A percentile compares a stretch with the other conserved stretches of the same genome.
These are phyloP conservation scores for Holothuria glaberrima DNA, from an alignment of 35 echinoderm and acorn worm genomes.

Conservation along the genomic window DNA sequence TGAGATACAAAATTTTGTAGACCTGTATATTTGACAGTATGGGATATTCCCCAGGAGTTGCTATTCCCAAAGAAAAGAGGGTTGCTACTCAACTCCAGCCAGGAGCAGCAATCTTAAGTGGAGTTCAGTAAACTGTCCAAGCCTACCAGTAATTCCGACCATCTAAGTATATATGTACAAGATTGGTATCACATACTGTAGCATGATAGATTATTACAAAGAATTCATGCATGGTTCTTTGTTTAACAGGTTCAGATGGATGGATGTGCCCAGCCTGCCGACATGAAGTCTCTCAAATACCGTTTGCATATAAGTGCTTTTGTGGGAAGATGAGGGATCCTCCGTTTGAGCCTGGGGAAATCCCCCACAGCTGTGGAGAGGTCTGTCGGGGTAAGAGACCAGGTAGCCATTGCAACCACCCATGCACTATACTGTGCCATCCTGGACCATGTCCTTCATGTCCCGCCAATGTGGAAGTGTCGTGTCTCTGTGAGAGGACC, in stretches of 20 bases:
- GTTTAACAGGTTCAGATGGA: constrained; percentile 73
- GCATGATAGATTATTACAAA: not conserved
- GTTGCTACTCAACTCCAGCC: no score
- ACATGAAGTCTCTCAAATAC: constrained; percentile 63
- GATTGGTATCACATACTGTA: not conserved
- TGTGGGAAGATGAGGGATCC: constrained; percentile 90
- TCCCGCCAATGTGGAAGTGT: constrained; percentile 77
- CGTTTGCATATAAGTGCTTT: constrained; percentile 91
- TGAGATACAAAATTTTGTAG: no score
- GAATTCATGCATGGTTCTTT: not conserved
- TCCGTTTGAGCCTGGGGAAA: constrained; percentile 70
- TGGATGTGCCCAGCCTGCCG: constrained; percentile 97
- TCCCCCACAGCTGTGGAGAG: constrained; percentile 93
- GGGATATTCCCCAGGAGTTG: no score
- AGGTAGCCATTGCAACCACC: constrained; percentile 72
- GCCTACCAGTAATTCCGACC: no score
- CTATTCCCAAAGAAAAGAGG: no score
- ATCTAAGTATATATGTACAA: no score
- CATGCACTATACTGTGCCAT: constrained; percentile 95
- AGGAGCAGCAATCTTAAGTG: no score
- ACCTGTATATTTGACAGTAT: no score
- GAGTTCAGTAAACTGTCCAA: no score
- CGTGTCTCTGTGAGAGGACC: constrained; percentile 73
- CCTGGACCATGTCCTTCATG: constrained; percentile 95
- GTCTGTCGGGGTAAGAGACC: constrained; percentile 86